These are phyloP conservation scores for Prionailurus bengalensis DNA, from an alignment of 2,113 vertebrate species.

Conservation along the genomic window DNA sequence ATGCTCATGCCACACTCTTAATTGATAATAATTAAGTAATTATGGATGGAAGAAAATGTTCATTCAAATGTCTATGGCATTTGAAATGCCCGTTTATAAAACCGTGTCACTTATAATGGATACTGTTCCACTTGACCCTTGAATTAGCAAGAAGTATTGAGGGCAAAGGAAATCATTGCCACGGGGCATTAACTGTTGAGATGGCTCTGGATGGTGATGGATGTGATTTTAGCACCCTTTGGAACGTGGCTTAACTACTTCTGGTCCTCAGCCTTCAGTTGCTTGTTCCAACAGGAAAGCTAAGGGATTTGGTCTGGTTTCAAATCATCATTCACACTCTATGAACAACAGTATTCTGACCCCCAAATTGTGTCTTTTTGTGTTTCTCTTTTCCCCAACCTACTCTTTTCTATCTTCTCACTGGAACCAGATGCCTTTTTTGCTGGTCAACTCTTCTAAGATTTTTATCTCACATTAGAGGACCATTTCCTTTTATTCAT, in stretches of 20 bases:
- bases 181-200: not conserved
- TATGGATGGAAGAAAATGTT: constrained; percentile 60
- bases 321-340: not conserved
- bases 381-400: not conserved
- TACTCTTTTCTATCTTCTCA: not conserved
- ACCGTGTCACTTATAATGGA: not conserved
- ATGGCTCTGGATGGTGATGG: not conserved
- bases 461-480: not conserved
- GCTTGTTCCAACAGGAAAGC: not conserved
- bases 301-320: not conserved
- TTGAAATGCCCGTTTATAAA: constrained; percentile 69
- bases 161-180: not conserved
- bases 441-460: not conserved
- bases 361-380: not conserved
- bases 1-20: constrained; percentile 71
- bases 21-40: constrained; percentile 80
- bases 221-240: not conserved
- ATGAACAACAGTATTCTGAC: not conserved
- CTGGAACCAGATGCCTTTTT: not conserved
- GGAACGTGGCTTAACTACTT: not conserved
- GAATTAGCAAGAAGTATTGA: not conserved
- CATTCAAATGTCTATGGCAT: constrained; percentile 71
- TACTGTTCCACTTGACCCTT: not conserved
- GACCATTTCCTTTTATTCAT: not conserved
- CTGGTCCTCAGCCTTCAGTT: not conserved